phyloP scores from a whole-genome alignment of 2,888 invertebrate genomes.

The Drosophila subquinaria region DNA sequence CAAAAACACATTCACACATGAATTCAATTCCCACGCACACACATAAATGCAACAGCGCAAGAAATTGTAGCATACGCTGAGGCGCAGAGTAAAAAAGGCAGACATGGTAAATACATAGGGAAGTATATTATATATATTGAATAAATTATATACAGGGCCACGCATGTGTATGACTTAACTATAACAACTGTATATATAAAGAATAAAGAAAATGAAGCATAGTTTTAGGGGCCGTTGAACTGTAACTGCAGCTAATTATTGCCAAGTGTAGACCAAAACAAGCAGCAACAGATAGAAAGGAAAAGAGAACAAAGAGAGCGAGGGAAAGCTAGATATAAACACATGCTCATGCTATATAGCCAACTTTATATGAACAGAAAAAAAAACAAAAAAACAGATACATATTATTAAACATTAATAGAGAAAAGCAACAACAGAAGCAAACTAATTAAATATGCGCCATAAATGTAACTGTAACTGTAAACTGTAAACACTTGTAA shows the following conservation, averaged over 20 bases:
- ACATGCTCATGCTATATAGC: constrained; percentile 58
- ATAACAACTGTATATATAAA: constrained; percentile 50
- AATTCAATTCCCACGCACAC: constrained; percentile 14
- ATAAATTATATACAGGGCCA: constrained; percentile 17
- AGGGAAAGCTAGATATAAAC: constrained; percentile 12
- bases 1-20: constrained; percentile 18
- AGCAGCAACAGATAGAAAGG: constrained; percentile 14
- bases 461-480: constrained; percentile 37
- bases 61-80: constrained; percentile 21
- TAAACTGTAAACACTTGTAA: constrained; percentile 11
- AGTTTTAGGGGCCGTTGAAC: constrained; percentile 47
- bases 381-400: constrained; percentile 9
- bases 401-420: constrained; percentile 12
- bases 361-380: constrained; percentile 41
- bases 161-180: constrained; percentile 27
- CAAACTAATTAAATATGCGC: constrained; percentile 30
- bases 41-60: constrained; percentile 1
- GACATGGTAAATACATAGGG: neutral
- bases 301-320: constrained; percentile 5
- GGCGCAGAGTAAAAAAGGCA: constrained; percentile 35
- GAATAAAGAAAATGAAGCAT: constrained; percentile 22
- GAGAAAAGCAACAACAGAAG: constrained; percentile 7
- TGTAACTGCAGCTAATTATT: constrained; percentile 50
- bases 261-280: constrained; percentile 62
- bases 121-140: neutral